Conservation (phyloP, 2,797 vertebrate species). For the Channallabes apus region DNA sequence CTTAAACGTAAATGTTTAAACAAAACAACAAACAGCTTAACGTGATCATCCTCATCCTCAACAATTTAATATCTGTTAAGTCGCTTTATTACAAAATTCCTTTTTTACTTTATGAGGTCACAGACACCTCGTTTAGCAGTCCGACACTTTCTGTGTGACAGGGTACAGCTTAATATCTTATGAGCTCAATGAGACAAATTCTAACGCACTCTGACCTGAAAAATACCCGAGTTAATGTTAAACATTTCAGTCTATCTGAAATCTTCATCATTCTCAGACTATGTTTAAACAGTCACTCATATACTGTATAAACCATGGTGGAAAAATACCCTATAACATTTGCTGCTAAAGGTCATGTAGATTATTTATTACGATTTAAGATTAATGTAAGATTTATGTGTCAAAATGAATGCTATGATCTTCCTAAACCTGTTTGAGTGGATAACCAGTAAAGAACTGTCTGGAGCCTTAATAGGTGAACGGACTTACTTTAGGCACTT, state of each 20-base stretch:
- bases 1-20: not conserved
- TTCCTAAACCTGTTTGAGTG: not conserved
- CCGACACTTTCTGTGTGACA: too few species aligned
- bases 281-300: constrained; percentile 22
- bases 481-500: constrained; percentile 88
- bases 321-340: constrained; percentile 4
- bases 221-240: constrained; percentile 1
- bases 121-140: not conserved
- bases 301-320: not conserved
- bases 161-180: not conserved
- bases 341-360: not conserved
- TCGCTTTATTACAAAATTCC: not conserved
- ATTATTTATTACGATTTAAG: constrained; percentile 16
- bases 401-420: not conserved
- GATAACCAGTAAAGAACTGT: not conserved
- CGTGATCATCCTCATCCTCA: too few species aligned
- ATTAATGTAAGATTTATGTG: not conserved
- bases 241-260: constrained; percentile 3
- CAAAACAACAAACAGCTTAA: not conserved
- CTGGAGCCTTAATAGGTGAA: not conserved
- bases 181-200: not conserved
- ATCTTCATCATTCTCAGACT: not conserved
- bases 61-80: not conserved
- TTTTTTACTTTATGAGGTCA: not conserved
- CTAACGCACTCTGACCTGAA: not conserved